Base-by-base conservation (phyloP, 2,888 invertebrate genomes). In the Biston stratarius region DNA sequence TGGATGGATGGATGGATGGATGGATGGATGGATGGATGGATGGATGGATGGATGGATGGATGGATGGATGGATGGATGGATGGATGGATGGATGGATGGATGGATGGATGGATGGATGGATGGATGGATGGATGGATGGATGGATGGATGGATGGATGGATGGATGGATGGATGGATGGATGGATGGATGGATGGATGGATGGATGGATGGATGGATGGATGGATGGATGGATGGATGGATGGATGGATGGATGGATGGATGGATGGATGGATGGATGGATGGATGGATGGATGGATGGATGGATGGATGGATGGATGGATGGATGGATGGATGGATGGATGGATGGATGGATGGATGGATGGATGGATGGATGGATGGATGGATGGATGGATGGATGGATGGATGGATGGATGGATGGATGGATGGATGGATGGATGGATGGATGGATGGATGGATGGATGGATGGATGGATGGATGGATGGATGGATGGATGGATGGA, bases 141-240 rank as follows among this genome's bases (percentile, higher is more conserved):
- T 40, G 40, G 40, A 40, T 40, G 40, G 40, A 40, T 40, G 40
- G 40, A 40, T 40, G 40, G 40, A 40, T 40, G 40, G 40, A 40
- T 40, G 40, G 40, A 40, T 40, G 40, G 40, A 40, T 40, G 40
- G 40, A 40, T 40, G 40, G 40, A 40, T 40, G 40, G 40, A 40
- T 40, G 40, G 53, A 53, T 36, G 53, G 53, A 53, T 53, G 53
- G 53, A 53, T 53, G 53, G 53, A 53, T 53, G 53, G 53, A 53
- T 53, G 53, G 53, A 53, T 53, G 53, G 53, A 53, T 53, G 53
- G 53, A 53, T 53, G 53, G 53, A 53, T 53, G 53, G 53, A 53
- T 53, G 53, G 53, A 53, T 53, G 53, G 53, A 53, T 53, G 53
- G 53, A 53, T 53, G 53, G 53, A 53, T 53, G 53, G 53, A 53